phyloP scores from a whole-genome alignment of 2,797 vertebrate species.

The Babyrousa celebensis region DNA sequence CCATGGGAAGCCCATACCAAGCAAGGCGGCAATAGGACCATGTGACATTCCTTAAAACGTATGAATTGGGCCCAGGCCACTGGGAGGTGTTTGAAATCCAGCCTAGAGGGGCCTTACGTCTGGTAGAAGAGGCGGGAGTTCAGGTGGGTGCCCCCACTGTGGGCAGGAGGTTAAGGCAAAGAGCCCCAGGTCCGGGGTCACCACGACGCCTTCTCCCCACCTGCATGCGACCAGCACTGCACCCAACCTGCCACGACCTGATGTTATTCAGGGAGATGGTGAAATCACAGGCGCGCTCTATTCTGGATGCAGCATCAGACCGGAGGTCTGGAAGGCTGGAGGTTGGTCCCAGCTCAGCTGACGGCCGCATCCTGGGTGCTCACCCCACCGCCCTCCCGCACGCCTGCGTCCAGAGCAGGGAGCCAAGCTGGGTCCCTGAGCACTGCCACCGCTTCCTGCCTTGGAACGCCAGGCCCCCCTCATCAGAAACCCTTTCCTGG shows the following conservation, averaged over 20 bases:
- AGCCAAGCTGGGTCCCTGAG: not conserved
- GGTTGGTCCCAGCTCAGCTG: not conserved
- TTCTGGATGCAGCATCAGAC: not conserved
- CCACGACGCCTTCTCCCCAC: not conserved
- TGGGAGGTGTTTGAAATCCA: not conserved
- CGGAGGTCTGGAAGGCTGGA: not conserved
- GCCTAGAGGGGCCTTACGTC: not conserved
- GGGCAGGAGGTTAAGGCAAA: conserved; percentile 9
- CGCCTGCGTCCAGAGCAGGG: fast-evolving
- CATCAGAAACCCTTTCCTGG: not conserved
- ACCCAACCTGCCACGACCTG: not conserved
- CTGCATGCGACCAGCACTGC: not conserved
- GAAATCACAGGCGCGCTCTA: not conserved
- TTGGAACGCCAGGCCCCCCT: not conserved
- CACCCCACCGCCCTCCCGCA: not conserved
- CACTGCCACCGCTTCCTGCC: not conserved
- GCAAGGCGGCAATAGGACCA: not conserved
- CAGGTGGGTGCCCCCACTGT: not conserved
- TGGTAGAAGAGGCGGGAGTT: not conserved
- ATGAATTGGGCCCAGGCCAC: not conserved
- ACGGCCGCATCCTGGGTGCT: not conserved
- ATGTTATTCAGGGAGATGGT: not conserved
- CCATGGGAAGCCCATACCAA: not conserved
- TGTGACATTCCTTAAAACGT: not conserved
- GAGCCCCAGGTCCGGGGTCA: not conserved